These are phyloP conservation scores for Lanistes nyassanus DNA, from an alignment of 1,140 invertebrate genomes.

Conservation along the genomic window DNA sequence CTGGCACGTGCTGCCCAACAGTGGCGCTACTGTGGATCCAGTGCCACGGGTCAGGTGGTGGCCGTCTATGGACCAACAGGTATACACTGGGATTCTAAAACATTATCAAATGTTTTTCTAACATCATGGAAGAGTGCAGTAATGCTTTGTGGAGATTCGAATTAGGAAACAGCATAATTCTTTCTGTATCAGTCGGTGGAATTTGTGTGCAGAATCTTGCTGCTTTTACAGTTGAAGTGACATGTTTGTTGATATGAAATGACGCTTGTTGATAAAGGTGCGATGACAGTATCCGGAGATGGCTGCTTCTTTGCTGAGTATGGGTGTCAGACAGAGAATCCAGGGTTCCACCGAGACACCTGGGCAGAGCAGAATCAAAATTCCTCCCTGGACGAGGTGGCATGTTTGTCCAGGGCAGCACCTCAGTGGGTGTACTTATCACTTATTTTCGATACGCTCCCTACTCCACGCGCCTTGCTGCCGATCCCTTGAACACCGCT, in stretches of 20 bases:
- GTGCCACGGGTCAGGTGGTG: slow-evolving; percentile 18
- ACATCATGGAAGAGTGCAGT: too few relatives aligned
- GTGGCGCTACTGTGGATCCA: slow-evolving; percentile 39
- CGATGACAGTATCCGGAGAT: slow-evolving; percentile 41
- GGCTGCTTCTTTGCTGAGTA: slow-evolving; percentile 40
- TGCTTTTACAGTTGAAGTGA: neutral
- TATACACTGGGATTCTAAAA: neutral
- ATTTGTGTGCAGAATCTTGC: neutral
- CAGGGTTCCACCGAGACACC: slow-evolving; percentile 11
- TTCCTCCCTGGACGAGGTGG: slow-evolving; percentile 14
- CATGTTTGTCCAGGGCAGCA: slow-evolving; percentile 30
- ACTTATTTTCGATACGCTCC: too few relatives aligned
- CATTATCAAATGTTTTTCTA: too few relatives aligned
- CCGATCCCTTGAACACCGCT: too few relatives aligned
- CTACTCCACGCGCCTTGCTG: too few relatives aligned
- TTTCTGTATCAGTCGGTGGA: neutral
- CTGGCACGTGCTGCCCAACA: slow-evolving; percentile 29
- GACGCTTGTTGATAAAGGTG: slow-evolving; percentile 25
- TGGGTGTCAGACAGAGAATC: slow-evolving; percentile 35
- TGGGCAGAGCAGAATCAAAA: slow-evolving; percentile 30
- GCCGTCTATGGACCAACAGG: slow-evolving; percentile 40
- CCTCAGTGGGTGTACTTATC: too few relatives aligned
- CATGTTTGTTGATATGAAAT: neutral
- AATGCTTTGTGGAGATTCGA: neutral
- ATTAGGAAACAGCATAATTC: neutral